phyloP scores from a whole-genome alignment of 2,888 invertebrate genomes.

The Morpho deidamia region DNA sequence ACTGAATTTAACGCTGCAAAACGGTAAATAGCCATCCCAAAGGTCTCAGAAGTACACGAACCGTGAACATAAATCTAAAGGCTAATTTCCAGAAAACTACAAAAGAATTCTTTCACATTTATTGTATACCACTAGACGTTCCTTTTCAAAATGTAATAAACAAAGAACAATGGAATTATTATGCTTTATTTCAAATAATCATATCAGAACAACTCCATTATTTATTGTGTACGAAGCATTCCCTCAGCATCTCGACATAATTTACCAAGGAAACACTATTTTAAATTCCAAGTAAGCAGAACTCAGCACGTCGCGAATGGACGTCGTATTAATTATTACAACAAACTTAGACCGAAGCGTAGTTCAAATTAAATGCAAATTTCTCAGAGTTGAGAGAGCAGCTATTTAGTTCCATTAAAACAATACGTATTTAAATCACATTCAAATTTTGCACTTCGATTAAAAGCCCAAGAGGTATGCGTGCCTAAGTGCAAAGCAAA shows the following conservation, averaged over 20 bases:
- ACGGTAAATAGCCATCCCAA: no score
- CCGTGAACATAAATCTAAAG: no score
- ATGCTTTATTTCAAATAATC: background rate
- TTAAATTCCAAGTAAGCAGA: conserved; percentile 5
- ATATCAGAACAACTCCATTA: background rate
- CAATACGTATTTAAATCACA: conserved; percentile 71
- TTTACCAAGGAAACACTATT: background rate
- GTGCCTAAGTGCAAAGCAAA: conserved; percentile 70
- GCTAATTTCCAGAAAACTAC: no score
- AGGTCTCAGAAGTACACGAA: no score
- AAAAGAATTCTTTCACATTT: no score
- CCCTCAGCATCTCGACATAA: background rate
- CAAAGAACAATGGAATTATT: no score
- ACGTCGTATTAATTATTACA: conserved; percentile 15
- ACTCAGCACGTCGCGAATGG: conserved; percentile 1
- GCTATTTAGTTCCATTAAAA: conserved; percentile 54
- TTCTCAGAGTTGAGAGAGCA: conserved; percentile 39
- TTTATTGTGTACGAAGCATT: background rate
- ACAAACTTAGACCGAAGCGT: conserved; percentile 32
- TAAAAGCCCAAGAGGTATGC: conserved; percentile 67
- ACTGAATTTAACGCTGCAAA: no score
- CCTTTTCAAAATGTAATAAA: no score
- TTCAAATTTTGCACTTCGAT: conserved; percentile 75
- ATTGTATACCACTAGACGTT: no score
- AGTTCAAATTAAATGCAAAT: conserved; percentile 60